Evolutionary conservation across 1,140 invertebrate genomes (phyloP).

Genomic region (Lepidurus arcticus): DNA sequence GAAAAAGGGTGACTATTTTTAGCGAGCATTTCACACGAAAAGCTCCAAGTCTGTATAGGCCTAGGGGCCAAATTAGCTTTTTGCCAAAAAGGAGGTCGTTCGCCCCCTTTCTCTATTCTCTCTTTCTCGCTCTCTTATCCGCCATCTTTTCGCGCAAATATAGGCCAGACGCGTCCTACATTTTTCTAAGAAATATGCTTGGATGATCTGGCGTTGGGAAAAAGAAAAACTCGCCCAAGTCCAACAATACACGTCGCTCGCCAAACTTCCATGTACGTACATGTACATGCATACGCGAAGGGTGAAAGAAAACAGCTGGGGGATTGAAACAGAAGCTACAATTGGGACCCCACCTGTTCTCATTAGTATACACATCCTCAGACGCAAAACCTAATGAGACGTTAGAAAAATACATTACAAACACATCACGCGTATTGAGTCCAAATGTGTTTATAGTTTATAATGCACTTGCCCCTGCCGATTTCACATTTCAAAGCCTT

Average conservation of each 20-base stretch:
- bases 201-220: neutral
- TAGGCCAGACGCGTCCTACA: neutral
- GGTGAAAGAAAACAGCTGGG: too few species aligned
- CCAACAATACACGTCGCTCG: too few species aligned
- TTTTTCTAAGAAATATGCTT: neutral
- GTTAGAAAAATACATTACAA: too few species aligned
- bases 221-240: neutral
- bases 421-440: too few species aligned
- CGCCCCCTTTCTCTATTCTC: neutral
- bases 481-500: neutral
- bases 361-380: too few species aligned
- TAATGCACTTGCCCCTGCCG: too few species aligned
- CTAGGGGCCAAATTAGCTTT: slow-evolving; percentile 7
- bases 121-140: neutral
- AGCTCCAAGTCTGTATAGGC: neutral
- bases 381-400: too few species aligned
- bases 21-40: slow-evolving; percentile 17
- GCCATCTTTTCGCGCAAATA: slow-evolving; percentile 6
- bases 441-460: too few species aligned
- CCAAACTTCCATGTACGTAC: too few species aligned
- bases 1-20: slow-evolving; percentile 20
- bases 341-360: too few species aligned
- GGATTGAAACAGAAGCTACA: too few species aligned
- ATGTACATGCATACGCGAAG: too few species aligned
- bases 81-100: neutral